Percentiles rank a stretch among this genome's conserved stretches.
Evolutionary conservation across 2,113 vertebrate genomes (phyloP).

Genomic region (Sterna hirundo): DNA sequence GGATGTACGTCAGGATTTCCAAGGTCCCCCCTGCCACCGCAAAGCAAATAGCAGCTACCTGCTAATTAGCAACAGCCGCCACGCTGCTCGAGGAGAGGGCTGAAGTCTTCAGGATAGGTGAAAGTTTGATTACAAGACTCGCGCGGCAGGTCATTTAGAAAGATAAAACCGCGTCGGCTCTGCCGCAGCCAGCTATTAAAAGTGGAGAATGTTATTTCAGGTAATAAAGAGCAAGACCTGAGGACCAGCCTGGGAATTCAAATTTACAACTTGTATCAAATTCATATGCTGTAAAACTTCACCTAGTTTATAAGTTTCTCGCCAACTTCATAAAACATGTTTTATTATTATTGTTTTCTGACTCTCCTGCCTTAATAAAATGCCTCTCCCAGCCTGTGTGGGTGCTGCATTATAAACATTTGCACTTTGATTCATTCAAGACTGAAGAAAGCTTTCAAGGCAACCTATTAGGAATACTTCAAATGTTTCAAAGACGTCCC

Average conservation of each 20-base stretch:
- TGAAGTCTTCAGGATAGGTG: neutral
- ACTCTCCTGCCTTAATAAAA: constrained; percentile 73
- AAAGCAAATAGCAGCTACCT: neutral
- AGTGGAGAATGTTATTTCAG: constrained; percentile 41
- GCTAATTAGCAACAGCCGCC: neutral
- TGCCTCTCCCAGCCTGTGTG: constrained; percentile 27
- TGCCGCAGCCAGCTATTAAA: constrained; percentile 32
- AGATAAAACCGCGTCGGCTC: neutral
- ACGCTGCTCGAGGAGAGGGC: neutral
- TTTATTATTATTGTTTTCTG: constrained; percentile 74
- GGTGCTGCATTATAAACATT: constrained; percentile 36
- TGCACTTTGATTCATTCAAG: constrained; percentile 62
- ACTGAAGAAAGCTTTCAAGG: constrained; percentile 61
- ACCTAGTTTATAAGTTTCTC: constrained; percentile 64
- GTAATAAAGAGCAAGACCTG: constrained; percentile 45
- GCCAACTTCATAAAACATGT: constrained; percentile 73
- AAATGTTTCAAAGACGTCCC: neutral
- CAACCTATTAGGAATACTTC: constrained; percentile 52
- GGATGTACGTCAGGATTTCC: neutral
- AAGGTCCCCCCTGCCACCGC: neutral
- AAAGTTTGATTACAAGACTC: neutral
- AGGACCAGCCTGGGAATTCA: constrained; percentile 52
- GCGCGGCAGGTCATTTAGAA: constrained; percentile 4
- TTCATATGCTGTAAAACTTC: constrained; percentile 57
- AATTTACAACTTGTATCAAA: constrained; percentile 63